Evolutionary conservation across 1,140 invertebrate genomes (phyloP).

Genomic region (Drosophila santomea): DNA sequence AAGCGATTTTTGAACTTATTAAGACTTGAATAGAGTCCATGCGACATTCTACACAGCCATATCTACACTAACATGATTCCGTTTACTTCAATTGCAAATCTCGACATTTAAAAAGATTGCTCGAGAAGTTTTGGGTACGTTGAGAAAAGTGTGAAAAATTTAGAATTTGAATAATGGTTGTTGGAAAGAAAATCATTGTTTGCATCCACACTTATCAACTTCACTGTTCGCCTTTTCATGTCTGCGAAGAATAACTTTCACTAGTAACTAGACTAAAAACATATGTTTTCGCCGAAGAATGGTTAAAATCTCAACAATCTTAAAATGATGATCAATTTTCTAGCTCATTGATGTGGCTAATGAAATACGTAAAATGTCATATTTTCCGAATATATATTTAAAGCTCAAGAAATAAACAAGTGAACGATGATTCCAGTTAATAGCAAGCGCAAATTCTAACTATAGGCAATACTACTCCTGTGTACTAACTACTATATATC

Average conservation of each 20-base stretch:
- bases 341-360: background rate
- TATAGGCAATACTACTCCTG: conserved; percentile 35
- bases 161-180: too few species aligned
- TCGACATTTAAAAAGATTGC: background rate
- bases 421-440: conserved; percentile 25
- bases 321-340: background rate
- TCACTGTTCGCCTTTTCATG: too few species aligned
- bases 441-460: conserved; percentile 36
- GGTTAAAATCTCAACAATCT: too few species aligned
- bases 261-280: too few species aligned
- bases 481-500: conserved; percentile 41
- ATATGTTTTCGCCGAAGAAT: too few species aligned
- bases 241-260: too few species aligned
- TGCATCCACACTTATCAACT: too few species aligned
- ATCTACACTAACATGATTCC: conserved; percentile 6
- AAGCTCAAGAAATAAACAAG: conserved; percentile 27
- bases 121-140: background rate
- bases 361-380: background rate
- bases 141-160: background rate
- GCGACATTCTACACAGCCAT: conserved; percentile 7
- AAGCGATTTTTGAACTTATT: conserved; percentile 19
- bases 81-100: background rate
- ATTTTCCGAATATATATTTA: conserved; percentile 6
- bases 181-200: too few species aligned
- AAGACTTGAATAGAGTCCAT: background rate